Conservation (phyloP, 2,113 vertebrate species). For the Saccopteryx bilineata region DNA sequence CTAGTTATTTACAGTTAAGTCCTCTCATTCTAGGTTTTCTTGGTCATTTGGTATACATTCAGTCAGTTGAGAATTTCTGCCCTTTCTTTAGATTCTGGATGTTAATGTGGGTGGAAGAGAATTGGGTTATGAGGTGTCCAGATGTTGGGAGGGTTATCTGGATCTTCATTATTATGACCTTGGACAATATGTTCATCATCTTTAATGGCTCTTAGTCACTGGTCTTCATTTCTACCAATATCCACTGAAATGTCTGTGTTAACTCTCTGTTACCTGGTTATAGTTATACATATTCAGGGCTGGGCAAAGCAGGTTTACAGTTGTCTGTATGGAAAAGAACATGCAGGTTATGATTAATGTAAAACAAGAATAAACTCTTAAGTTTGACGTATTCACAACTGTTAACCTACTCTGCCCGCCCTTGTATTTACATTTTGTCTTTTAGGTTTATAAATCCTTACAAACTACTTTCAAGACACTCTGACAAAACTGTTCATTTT, state of each 20-base stretch:
- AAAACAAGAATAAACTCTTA: not conserved
- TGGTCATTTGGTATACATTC: not conserved
- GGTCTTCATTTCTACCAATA: not conserved
- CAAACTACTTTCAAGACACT: not conserved
- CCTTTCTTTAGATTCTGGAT: not conserved
- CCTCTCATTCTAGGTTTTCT: not conserved
- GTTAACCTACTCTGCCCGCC: not conserved
- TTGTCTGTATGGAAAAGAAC: not conserved
- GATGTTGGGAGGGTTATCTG: not conserved
- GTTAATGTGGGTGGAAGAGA: not conserved
- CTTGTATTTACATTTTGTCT: not conserved
- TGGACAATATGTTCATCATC: not conserved
- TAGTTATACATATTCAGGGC: not conserved
- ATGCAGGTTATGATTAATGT: not conserved
- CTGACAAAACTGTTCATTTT: not conserved
- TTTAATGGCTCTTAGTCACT: not conserved
- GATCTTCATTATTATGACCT: not conserved
- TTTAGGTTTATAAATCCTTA: not conserved
- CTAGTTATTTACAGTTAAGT: not conserved
- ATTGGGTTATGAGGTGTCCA: not conserved
- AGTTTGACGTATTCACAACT: not conserved
- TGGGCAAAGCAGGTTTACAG: not conserved
- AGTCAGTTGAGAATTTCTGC: not conserved
- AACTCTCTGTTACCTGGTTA: not conserved
- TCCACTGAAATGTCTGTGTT: not conserved